Conservation (phyloP, 92 coral and sea anemone genomes). For the Epizoanthus ramosus region DNA sequence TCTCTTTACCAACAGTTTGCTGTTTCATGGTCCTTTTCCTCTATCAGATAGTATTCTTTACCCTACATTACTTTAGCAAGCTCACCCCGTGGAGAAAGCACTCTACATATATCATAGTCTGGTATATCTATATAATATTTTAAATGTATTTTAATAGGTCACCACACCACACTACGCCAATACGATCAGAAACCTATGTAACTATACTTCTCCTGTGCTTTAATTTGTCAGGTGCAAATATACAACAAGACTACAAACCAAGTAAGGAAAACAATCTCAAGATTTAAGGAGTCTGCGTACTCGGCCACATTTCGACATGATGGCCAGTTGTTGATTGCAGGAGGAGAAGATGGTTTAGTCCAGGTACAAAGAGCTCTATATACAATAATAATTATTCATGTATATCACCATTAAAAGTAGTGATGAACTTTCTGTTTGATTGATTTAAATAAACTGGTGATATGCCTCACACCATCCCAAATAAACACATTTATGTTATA, state of each 20-base stretch:
- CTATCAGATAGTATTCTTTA: too few species aligned
- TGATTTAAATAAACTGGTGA: not conserved
- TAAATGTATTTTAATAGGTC: too few species aligned
- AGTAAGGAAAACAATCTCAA: slow-evolving; percentile 80
- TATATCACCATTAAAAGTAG: too few species aligned
- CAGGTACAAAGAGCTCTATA: slow-evolving; percentile 62
- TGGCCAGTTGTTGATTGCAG: slow-evolving; percentile 89
- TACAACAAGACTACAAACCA: slow-evolving; percentile 87
- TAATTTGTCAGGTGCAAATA: slow-evolving; percentile 68
- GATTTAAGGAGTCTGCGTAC: slow-evolving; percentile 82
- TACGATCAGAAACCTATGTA: not conserved
- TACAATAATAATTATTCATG: too few species aligned
- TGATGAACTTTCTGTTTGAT: not conserved
- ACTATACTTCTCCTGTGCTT: not conserved
- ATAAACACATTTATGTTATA: too few species aligned
- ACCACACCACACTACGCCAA: not conserved
- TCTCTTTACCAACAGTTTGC: too few species aligned
- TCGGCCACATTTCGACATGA: slow-evolving; percentile 87
- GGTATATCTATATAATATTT: too few species aligned
- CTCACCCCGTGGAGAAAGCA: too few species aligned
- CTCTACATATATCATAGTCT: too few species aligned
- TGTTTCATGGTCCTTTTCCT: too few species aligned
- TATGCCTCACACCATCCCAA: too few species aligned
- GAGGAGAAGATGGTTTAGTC: slow-evolving; percentile 76
- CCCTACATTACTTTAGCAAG: too few species aligned